A percentile compares a stretch with the other conserved stretches of the same genome.
Evolutionary conservation across 2,113 vertebrate genomes (phyloP).

Genomic region (Serilophus lunatus): DNA sequence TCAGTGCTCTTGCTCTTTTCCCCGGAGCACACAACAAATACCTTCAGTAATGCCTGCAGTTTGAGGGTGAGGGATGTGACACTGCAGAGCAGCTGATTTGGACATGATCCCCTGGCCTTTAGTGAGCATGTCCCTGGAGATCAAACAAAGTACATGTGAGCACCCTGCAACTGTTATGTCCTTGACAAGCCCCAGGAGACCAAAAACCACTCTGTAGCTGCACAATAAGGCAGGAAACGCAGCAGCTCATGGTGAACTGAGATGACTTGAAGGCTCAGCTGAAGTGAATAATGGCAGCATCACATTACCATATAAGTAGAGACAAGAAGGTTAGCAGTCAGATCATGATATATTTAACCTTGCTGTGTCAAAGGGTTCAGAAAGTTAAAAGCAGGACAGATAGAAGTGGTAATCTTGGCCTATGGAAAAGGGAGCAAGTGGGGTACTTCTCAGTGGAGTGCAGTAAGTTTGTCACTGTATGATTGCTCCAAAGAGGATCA

Average conservation of each 20-base stretch:
- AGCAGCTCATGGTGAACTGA: background rate
- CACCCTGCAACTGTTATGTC: background rate
- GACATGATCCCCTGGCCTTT: background rate
- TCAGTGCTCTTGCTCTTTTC: background rate
- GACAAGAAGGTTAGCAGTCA: background rate
- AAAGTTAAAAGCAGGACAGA: background rate
- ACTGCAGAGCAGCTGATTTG: background rate
- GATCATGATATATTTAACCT: background rate
- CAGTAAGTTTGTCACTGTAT: background rate
- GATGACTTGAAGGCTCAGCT: conserved; percentile 9
- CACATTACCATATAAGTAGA: background rate
- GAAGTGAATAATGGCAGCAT: conserved; percentile 8
- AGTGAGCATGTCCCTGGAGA: background rate
- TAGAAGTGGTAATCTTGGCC: background rate
- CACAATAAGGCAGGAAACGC: background rate
- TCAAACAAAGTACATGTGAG: background rate
- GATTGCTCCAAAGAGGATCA: background rate
- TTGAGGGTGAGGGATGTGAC: background rate
- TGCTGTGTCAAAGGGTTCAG: background rate
- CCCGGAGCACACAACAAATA: background rate
- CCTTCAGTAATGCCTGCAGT: background rate
- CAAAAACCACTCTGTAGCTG: background rate
- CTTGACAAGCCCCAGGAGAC: background rate
- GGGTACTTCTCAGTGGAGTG: background rate
- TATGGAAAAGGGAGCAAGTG: background rate